Conservation (phyloP, 1,140 invertebrate species). For the Mamestra configurata region DNA sequence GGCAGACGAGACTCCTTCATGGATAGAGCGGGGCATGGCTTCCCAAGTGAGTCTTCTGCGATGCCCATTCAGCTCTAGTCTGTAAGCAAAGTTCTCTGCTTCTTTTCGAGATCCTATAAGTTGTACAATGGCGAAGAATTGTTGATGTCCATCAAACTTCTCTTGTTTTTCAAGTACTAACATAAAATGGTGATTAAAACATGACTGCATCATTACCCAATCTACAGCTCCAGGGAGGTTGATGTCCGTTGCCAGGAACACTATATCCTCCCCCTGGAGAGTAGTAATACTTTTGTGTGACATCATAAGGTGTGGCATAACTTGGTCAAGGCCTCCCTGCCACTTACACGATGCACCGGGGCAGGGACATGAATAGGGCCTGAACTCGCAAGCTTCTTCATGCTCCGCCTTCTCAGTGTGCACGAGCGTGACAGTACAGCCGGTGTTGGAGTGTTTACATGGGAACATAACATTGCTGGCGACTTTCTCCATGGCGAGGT, state of each 20-base stretch:
- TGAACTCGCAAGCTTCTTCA: conserved; percentile 99
- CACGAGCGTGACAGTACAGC: conserved; percentile 96
- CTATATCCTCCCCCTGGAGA: conserved; percentile 99
- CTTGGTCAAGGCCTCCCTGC: conserved; percentile 98
- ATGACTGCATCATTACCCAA: conserved; percentile 99
- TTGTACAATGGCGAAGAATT: conserved; percentile 99
- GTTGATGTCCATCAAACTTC: conserved; percentile 98
- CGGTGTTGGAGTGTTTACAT: conserved; percentile 99
- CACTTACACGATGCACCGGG: conserved; percentile 99
- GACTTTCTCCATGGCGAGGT: conserved; percentile 99
- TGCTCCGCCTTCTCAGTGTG: conserved; percentile 99
- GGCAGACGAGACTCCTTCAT: conserved; percentile 99
- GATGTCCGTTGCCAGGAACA: conserved; percentile 99
- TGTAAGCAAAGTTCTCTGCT: conserved; percentile 99
- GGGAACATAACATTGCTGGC: conserved; percentile 99
- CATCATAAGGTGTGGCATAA: conserved; percentile 98
- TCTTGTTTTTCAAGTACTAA: conserved; percentile 99
- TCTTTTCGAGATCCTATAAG: conserved; percentile 99
- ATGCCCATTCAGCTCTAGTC: conserved; percentile 98
- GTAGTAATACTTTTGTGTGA: conserved; percentile 99
- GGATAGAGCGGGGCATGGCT: conserved; percentile 99
- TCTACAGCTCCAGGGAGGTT: conserved; percentile 99
- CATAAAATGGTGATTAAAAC: conserved; percentile 99
- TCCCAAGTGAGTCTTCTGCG: conserved; percentile 98
- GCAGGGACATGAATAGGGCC: conserved; percentile 99